phyloP scores from a whole-genome alignment of 2,888 invertebrate genomes.

The Trichogramma dendrolimi region DNA sequence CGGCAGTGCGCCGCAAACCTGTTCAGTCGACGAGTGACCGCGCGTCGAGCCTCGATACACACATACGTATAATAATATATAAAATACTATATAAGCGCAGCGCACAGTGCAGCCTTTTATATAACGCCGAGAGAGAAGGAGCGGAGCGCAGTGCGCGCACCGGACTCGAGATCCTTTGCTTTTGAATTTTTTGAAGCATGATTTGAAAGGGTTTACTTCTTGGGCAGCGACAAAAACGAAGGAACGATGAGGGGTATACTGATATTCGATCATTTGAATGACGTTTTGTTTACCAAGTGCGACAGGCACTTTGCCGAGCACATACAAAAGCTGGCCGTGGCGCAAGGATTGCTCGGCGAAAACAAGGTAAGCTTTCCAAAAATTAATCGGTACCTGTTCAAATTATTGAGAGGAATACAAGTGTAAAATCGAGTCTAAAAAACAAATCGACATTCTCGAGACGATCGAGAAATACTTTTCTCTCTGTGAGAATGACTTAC shows the following conservation, averaged over 20 bases:
- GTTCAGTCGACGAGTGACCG: no score
- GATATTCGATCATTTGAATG: constrained; percentile 69
- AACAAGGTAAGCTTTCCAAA: constrained; percentile 42
- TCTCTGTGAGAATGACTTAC: background rate
- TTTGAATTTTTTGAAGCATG: no score
- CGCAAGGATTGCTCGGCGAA: constrained; percentile 53
- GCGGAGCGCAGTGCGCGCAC: no score
- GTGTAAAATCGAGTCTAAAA: background rate
- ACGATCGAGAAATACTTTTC: background rate
- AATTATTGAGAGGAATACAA: background rate
- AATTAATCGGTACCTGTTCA: background rate
- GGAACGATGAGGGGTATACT: constrained; percentile 63
- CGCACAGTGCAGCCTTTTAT: no score
- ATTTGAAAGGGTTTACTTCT: no score
- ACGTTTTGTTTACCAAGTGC: constrained; percentile 68
- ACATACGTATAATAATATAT: no score
- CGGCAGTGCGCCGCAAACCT: no score
- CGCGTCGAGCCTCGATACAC: no score
- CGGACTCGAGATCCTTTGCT: no score
- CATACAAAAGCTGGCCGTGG: constrained; percentile 54
- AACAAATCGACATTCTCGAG: background rate
- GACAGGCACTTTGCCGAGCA: constrained; percentile 60
- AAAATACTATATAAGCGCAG: no score
- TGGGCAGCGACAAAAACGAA: constrained; percentile 31
- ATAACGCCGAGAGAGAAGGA: no score